A percentile compares a stretch with the other conserved stretches of the same genome.
phyloP scores from a whole-genome alignment of 2,113 vertebrate species.

The Cygnus atratus region DNA sequence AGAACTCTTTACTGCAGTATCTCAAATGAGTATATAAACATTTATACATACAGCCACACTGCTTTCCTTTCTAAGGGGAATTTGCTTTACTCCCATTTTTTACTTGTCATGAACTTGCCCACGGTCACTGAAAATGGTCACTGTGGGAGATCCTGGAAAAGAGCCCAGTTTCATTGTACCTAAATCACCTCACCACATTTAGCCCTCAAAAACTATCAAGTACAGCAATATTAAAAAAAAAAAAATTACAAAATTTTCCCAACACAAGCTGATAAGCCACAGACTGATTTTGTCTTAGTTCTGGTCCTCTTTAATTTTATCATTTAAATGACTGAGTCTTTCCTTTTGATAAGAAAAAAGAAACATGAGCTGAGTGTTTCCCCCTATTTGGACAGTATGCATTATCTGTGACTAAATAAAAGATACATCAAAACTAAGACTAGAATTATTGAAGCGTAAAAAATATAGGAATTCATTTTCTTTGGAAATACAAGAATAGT shows the following conservation, averaged over 20 bases:
- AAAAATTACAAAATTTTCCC: neutral
- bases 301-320: neutral
- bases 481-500: neutral
- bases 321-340: neutral
- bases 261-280: neutral
- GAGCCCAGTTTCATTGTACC: neutral
- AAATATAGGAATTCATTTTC: neutral
- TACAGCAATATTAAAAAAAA: neutral
- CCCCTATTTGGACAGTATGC: neutral
- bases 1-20: neutral
- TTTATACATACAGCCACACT: neutral
- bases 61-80: neutral
- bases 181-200: conserved; percentile 19
- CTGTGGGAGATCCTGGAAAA: conserved; percentile 1
- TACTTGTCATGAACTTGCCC: neutral
- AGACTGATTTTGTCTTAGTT: neutral
- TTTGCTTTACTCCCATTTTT: neutral
- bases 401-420: neutral
- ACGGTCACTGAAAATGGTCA: conserved; percentile 8
- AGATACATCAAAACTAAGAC: neutral
- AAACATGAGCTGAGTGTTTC: neutral
- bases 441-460: neutral
- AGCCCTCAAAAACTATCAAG: neutral
- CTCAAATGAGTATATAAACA: neutral
- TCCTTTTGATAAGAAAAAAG: neutral